Conservation (phyloP, 2,797 vertebrate species). For the Rhynchotus rufescens region DNA sequence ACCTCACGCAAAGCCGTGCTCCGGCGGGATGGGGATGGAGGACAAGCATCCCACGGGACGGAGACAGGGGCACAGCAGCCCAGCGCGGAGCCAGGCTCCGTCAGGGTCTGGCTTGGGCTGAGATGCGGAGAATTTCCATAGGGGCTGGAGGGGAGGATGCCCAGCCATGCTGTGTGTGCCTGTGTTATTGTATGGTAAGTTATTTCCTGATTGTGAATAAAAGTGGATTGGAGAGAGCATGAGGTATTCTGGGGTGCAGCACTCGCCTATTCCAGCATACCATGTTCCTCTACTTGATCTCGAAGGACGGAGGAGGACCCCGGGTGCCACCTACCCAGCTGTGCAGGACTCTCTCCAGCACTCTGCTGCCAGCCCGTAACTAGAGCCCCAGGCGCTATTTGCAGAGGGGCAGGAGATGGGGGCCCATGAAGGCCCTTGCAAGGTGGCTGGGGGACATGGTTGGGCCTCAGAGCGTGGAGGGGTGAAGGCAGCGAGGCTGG, state of each 20-base stretch:
- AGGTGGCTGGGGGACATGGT: neutral
- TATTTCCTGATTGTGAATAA: slow-evolving; percentile 78
- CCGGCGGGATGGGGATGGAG: neutral
- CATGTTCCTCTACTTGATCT: neutral
- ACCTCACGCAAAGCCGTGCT: neutral
- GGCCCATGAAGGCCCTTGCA: fast-evolving
- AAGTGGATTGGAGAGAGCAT: slow-evolving; percentile 45
- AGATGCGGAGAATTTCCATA: neutral
- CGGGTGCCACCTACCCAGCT: neutral
- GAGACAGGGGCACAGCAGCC: neutral
- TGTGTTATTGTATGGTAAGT: slow-evolving; percentile 75
- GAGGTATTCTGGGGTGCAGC: neutral
- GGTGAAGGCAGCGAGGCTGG: neutral
- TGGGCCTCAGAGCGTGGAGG: neutral
- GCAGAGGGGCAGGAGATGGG: neutral
- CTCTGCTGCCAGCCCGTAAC: neutral
- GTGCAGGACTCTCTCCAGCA: neutral
- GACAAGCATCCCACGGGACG: neutral
- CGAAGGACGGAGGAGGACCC: neutral
- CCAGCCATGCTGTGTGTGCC: neutral
- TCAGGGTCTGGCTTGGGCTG: neutral
- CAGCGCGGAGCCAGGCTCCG: neutral
- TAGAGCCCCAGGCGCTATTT: neutral
- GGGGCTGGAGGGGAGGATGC: neutral
- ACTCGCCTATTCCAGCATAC: neutral